Evolutionary conservation across 2,113 vertebrate species (phyloP).

Genomic region (Marcusenius ussheri): DNA sequence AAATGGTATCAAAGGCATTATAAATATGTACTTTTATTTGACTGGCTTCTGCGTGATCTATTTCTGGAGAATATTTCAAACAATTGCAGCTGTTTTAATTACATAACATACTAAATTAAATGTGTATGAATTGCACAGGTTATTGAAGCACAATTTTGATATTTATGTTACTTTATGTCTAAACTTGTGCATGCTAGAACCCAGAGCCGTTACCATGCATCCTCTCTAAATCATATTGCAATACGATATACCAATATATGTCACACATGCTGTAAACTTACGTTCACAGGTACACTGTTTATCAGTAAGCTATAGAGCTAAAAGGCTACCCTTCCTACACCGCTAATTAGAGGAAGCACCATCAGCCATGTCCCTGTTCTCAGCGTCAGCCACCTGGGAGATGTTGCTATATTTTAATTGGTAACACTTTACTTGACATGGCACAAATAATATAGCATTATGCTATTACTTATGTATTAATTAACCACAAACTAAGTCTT

Average conservation of each 20-base stretch:
- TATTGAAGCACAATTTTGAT: background rate
- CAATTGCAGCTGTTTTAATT: background rate
- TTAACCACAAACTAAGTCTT: background rate
- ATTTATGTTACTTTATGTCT: background rate
- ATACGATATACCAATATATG: background rate
- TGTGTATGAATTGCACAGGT: background rate
- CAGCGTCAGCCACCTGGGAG: background rate
- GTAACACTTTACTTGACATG: background rate
- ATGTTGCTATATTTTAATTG: background rate
- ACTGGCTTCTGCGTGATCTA: background rate
- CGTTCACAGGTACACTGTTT: background rate
- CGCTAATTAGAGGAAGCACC: background rate
- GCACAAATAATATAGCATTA: background rate
- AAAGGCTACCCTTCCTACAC: background rate
- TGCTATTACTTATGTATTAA: background rate
- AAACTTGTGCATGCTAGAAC: background rate
- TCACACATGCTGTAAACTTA: background rate
- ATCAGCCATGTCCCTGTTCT: background rate
- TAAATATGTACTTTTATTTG: background rate
- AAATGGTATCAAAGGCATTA: slow-evolving; percentile 34
- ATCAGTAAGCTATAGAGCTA: background rate
- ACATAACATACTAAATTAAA: background rate
- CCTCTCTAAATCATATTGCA: background rate
- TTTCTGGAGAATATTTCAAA: background rate
- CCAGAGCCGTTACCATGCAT: background rate